Base-by-base conservation (phyloP, 2,888 invertebrate species). In the Chorisops tibialis region DNA sequence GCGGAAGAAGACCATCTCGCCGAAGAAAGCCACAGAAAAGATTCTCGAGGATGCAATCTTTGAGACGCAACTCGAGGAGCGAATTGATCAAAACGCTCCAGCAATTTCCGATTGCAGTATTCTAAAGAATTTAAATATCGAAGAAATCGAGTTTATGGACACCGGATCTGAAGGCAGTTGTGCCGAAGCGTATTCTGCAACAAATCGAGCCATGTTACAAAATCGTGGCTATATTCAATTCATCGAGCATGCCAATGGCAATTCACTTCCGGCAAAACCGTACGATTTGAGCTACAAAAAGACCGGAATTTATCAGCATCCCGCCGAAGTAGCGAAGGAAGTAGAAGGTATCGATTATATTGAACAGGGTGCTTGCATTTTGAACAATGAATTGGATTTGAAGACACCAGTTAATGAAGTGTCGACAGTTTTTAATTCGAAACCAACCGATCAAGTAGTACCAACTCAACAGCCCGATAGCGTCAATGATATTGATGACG, bases 101-200 rank as follows among this genome's bases (percentile, higher is more conserved):
- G 79, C 76, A 37, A 54, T 22, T 22, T 41, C 54, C 12, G 76
- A 78, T 62, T 78, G 76, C 38, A 78, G 79, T 22, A 79, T 78
- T 45, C 66, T 78, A 5, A 75, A 74, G 63, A 72, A 76, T 63
- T 72, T 84, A 63, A 87, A 89, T 54, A 80, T 87, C 48, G 91
- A 91, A 68, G 87, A 89, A 71, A 88, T 93, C 67, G 91, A 91
- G 72, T 93, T 88, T 72, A 92, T 90, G 81, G 93, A 93, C 72
- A 91, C 91, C 0, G 91, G 91, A 0, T 91, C 88, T 0, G 90
- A 89, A 71, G 89, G 88, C n/a, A 84, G 87, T 18, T 83, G 87
- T 14, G 80, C 87, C 3, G 89, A 87, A 69, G 83, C 82, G 12
- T 77, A 82, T 37, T 74, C 79, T 52, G 82, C 83, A 4, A 79